Evolutionary conservation across 2,797 vertebrate species (phyloP).

Genomic region (Buphagus erythrorhynchus): DNA sequence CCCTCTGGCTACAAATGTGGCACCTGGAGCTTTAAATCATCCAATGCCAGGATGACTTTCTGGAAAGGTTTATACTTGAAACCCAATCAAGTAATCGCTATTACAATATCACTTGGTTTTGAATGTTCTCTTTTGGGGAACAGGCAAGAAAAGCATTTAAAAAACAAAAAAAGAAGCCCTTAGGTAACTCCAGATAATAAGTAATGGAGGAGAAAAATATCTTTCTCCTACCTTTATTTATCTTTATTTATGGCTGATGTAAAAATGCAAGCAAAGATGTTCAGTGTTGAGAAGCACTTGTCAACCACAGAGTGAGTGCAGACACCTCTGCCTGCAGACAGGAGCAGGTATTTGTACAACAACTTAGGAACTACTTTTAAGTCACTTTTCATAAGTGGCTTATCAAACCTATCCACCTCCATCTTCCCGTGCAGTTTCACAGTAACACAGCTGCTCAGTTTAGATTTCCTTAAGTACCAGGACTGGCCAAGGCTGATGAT

Average conservation of each 20-base stretch:
- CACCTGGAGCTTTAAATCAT: background rate
- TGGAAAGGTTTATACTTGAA: background rate
- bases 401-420: background rate
- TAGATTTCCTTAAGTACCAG: background rate
- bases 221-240: background rate
- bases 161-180: background rate
- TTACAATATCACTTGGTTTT: background rate
- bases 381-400: background rate
- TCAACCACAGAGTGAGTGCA: background rate
- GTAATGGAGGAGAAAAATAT: background rate
- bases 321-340: background rate
- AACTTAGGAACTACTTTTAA: background rate
- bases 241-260: background rate
- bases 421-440: background rate
- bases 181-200: background rate
- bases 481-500: background rate
- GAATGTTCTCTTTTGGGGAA: background rate
- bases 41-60: background rate
- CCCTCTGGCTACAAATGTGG: background rate
- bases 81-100: background rate
- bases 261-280: background rate
- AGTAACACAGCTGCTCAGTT: background rate
- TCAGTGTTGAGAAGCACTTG: background rate
- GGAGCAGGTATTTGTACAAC: background rate
- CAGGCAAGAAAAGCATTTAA: background rate